Base-by-base conservation (phyloP, 92 coral and sea anemone genomes). In the Hydrozoanthus gracilis region DNA sequence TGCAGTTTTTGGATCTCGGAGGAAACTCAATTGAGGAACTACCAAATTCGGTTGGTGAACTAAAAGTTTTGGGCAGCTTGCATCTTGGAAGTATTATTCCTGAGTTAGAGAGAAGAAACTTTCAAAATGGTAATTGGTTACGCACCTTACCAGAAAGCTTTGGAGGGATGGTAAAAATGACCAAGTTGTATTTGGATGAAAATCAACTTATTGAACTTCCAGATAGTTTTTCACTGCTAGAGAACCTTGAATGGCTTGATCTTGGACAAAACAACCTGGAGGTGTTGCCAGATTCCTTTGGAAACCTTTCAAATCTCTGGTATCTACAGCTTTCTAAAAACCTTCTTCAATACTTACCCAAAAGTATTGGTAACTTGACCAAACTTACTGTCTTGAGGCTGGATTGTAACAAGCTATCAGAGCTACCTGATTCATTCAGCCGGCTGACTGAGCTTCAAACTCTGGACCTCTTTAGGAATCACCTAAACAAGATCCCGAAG, bases 71-170 rank as follows among this genome's bases (percentile, higher is more conserved):
- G 44, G 95, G 90, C n/a, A 91, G 86, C 44, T 79, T 96, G 3
- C 98, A 93, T 58, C 93, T 96, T 67, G 99, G 99, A 8, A 96
- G 99, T 72, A 96, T 95, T 3, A 96, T 96, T 48, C 83, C 90
- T 78, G 99, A 96, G 79, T 92, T 96, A 48, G 99, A 96, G 68
- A 92, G 99, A 48, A 93, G 96, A 67, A 92, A 97, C 70, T 96
- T 95, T 86, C 99, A 93, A 87, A 96, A 96, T 92, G 99, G 99
- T 39, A 96, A 96, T 80, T 95, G 99, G 97, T 83, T 96, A 16
- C 64, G 89, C 4, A 70, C 88, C 39, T 77, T 96, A 70, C 99
- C 99, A 2, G 91, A 92, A 47, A 93, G 85, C 66, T 95, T 96
- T 91, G 95, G 97, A 55, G 79, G 91, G 84, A 92, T 96, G 90